These are phyloP conservation scores for Thyatira batis DNA, from an alignment of 2,888 invertebrate species.

Conservation along the genomic window DNA sequence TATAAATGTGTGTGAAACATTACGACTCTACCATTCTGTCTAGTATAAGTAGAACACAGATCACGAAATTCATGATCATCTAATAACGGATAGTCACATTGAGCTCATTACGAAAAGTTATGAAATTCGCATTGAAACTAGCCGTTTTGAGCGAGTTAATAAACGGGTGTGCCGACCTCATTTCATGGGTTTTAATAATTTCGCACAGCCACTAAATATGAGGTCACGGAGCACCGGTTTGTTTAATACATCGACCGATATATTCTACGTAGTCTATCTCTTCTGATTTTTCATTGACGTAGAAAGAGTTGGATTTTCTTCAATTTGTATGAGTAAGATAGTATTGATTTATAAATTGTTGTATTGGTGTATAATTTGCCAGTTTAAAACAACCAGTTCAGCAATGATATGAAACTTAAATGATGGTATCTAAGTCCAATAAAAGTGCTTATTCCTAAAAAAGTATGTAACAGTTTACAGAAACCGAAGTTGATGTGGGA, in stretches of 20 bases:
- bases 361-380: background rate
- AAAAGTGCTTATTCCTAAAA: too few species aligned
- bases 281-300: background rate
- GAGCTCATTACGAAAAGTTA: conserved; percentile 7
- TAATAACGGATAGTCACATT: background rate
- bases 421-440: too few species aligned
- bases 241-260: background rate
- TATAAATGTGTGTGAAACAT: background rate
- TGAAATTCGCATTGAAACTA: conserved; percentile 19
- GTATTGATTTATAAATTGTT: background rate
- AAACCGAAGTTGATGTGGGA: too few species aligned
- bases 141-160: conserved; percentile 21
- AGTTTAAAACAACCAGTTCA: too few species aligned
- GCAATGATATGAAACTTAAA: too few species aligned
- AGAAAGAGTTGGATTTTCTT: background rate
- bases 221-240: background rate
- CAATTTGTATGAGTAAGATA: background rate
- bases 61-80: background rate
- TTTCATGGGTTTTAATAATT: conserved; percentile 22
- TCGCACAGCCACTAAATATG: conserved; percentile 5
- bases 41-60: background rate
- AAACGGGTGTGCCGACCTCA: conserved; percentile 24
- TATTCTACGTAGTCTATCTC: background rate
- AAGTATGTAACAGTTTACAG: too few species aligned
- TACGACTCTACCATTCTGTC: background rate